Evolutionary conservation across 2,888 invertebrate genomes (phyloP).

Genomic region (Brachypalpus laphriformis): DNA sequence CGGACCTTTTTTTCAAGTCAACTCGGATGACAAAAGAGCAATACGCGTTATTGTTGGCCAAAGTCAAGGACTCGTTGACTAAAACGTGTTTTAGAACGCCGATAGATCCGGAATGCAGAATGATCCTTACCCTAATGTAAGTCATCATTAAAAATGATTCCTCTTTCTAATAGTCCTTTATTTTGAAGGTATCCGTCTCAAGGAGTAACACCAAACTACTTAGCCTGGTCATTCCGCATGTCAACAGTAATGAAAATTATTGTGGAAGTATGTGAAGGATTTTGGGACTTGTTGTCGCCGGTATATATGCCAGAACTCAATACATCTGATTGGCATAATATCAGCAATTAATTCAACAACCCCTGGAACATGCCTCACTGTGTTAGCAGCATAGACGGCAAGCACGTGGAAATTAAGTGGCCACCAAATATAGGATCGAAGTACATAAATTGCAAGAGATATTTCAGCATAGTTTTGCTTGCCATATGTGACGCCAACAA

Average conservation of each 20-base stretch:
- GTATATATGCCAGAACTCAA: conserved; percentile 35
- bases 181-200: conserved; percentile 22
- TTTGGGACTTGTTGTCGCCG: conserved; percentile 40
- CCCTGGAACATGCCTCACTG: conserved; percentile 32
- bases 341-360: conserved; percentile 20
- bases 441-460: conserved; percentile 44
- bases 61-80: too few species aligned
- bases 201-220: conserved; percentile 8
- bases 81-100: conserved; percentile 27
- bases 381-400: conserved; percentile 39
- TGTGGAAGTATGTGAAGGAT: conserved; percentile 28
- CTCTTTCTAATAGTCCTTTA: background rate
- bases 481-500: conserved; percentile 44
- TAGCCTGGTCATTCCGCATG: conserved; percentile 36
- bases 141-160: background rate
- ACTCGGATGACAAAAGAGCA: background rate
- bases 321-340: conserved; percentile 11
- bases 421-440: conserved; percentile 34
- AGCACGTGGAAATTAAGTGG: conserved; percentile 42
- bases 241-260: conserved; percentile 46
- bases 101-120: conserved; percentile 31
- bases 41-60: background rate
- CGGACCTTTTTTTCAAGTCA: background rate
- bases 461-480: conserved; percentile 38
- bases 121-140: conserved; percentile 39